Evolutionary conservation across 2,888 invertebrate genomes (phyloP).

Genomic region (Mechanitis messenoides): DNA sequence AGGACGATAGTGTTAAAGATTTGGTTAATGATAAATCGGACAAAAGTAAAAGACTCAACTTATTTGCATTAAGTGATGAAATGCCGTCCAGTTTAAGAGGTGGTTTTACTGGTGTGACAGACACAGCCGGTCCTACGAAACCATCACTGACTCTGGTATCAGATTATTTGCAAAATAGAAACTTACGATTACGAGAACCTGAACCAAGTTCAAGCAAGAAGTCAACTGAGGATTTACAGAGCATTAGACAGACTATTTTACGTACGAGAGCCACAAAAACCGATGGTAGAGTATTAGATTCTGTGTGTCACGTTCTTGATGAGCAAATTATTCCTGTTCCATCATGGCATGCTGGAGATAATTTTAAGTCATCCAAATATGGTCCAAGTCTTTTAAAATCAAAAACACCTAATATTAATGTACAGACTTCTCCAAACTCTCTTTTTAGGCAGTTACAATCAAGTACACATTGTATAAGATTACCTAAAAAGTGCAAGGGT

Average conservation of each 20-base stretch:
- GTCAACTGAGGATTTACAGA: constrained; percentile 49
- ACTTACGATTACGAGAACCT: constrained; percentile 53
- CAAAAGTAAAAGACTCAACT: constrained; percentile 48
- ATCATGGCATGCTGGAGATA: constrained; percentile 51
- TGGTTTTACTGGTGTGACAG: constrained; percentile 35
- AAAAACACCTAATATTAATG: constrained; percentile 29
- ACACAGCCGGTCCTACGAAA: constrained; percentile 38
- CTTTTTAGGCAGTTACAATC: constrained; percentile 9
- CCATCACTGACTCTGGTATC: constrained; percentile 59
- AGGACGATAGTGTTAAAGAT: constrained; percentile 47
- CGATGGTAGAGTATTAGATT: constrained; percentile 52
- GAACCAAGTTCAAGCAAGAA: constrained; percentile 40
- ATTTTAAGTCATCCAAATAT: constrained; percentile 29
- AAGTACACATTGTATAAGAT: constrained; percentile 30
- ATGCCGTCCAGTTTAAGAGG: constrained; percentile 64
- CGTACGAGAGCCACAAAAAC: constrained; percentile 48
- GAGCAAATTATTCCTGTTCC: constrained; percentile 60
- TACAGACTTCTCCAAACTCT: constrained; percentile 4
- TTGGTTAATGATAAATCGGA: constrained; percentile 41
- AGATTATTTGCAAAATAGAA: constrained; percentile 61
- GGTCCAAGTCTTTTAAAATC: constrained; percentile 21
- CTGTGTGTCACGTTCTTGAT: constrained; percentile 61
- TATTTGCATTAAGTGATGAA: constrained; percentile 68
- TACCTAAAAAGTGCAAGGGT: constrained; percentile 43
- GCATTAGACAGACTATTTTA: constrained; percentile 58